Percentiles rank a stretch among this genome's conserved stretches.
Evolutionary conservation across 2,888 invertebrate genomes (phyloP).

Genomic region (Papilio gigon): DNA sequence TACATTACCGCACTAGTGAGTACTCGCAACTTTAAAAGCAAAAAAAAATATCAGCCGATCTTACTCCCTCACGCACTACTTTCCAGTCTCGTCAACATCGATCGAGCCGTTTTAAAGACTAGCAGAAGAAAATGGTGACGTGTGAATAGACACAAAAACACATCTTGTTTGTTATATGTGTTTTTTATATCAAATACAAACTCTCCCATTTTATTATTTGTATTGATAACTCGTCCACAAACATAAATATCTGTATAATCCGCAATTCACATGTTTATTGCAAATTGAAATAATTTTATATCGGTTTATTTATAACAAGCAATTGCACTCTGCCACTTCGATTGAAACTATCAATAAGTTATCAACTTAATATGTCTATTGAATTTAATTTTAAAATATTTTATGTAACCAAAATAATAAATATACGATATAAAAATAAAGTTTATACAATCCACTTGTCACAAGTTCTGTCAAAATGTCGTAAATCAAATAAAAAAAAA

Average conservation of each 20-base stretch:
- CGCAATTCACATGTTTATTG: neutral
- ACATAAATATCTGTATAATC: neutral
- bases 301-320: neutral
- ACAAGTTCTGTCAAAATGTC: neutral
- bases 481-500: slow-evolving; percentile 20
- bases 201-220: too few relatives aligned
- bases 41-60: too few relatives aligned
- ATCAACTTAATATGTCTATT: neutral
- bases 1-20: too few relatives aligned
- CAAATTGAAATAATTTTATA: neutral
- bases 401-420: neutral
- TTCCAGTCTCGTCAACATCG: too few relatives aligned
- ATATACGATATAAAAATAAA: neutral
- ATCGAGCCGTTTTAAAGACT: too few relatives aligned
- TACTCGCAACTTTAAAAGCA: too few relatives aligned
- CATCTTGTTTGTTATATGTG: too few relatives aligned
- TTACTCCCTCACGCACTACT: too few relatives aligned
- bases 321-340: neutral
- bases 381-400: neutral
- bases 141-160: too few relatives aligned
- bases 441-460: neutral
- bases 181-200: too few relatives aligned
- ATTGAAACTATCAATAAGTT: neutral
- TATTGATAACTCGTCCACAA: neutral
- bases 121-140: too few relatives aligned